Evolutionary conservation across 1,140 invertebrate genomes (phyloP), one percentile per base, ranked within the genome.

Genomic region (Caenorhabditis brenneri): DNA sequence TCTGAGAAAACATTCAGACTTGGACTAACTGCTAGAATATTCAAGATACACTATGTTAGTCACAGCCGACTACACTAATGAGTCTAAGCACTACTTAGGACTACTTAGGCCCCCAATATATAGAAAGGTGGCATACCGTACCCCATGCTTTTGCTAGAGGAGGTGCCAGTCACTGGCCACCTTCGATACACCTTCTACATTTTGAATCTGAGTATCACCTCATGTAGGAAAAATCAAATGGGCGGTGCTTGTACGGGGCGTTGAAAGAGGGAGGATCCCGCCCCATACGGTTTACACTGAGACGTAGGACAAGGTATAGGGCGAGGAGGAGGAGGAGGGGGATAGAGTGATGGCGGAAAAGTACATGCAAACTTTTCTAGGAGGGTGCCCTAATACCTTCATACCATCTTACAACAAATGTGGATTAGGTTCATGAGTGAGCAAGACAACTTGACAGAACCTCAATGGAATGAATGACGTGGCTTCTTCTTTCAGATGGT

Each of bases 281-380:
- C 65, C 65, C 65, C 36, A 74, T 74, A 74, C 65, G 65, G 65
- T 74, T 74, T 74, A 74, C 65, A 74, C 65, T 42, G 65, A 74
- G 65, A 46, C 65, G 65, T n/a, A 42, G 65, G 36, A 74, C 65
- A 42, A 74, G 65, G 65, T 74, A 74, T 33, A 22, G 65, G 9
- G 36, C 3, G 36, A 65, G 31, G 19, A 36, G 12, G 48, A n/a
- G 48, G n/a, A 46, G 16, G 42, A 2, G 19, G 49, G n/a, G n/a
- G n/a, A n/a, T n/a, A n/a, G n/a, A n/a, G n/a, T n/a, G 65, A 42
- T 46, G 36, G 65, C 65, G 65, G 65, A 42, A 74, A 74, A 74
- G 65, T 74, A 24, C 65, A 74, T 42, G 65, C 36, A 74, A 74
- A 74, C 65, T 74, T 74, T 24, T 36, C n/a, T n/a, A n/a, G 10